These are phyloP conservation scores for Pelodytes ibericus DNA, from an alignment of 2,797 vertebrate species.

Conservation along the genomic window DNA sequence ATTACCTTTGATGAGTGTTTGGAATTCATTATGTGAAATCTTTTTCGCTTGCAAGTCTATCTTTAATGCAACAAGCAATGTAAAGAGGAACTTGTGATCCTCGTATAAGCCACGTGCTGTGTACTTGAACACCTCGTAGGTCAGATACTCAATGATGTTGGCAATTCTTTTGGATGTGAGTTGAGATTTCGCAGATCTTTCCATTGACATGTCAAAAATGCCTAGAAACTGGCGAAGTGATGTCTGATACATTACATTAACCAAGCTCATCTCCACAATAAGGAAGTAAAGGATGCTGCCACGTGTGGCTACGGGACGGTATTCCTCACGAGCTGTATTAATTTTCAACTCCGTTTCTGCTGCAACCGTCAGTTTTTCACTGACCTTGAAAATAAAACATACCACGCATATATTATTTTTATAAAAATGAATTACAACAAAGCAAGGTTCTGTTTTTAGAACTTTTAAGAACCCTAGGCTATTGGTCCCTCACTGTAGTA, in stretches of 20 bases:
- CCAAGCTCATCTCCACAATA: slow-evolving; percentile 85
- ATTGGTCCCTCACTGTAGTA: neutral
- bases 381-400: slow-evolving; percentile 68
- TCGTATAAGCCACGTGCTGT: slow-evolving; percentile 80
- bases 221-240: slow-evolving; percentile 82
- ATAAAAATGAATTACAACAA: slow-evolving; percentile 7
- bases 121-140: slow-evolving; percentile 78
- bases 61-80: slow-evolving; percentile 81
- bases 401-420: slow-evolving; percentile 30
- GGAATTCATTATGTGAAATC: slow-evolving; percentile 79
- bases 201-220: slow-evolving; percentile 80
- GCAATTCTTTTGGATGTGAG: slow-evolving; percentile 78
- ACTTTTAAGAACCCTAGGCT: neutral
- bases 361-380: slow-evolving; percentile 77
- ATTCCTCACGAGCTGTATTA: slow-evolving; percentile 83
- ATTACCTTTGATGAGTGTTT: slow-evolving; percentile 84
- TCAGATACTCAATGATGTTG: slow-evolving; percentile 77
- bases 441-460: slow-evolving; percentile 10
- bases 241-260: slow-evolving; percentile 88
- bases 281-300: slow-evolving; percentile 88
- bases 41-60: slow-evolving; percentile 78
- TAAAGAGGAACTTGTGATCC: slow-evolving; percentile 83
- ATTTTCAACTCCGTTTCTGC: slow-evolving; percentile 80
- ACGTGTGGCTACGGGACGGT: slow-evolving; percentile 80
- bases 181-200: slow-evolving; percentile 74